Evolutionary conservation across 2,113 vertebrate genomes (phyloP).

Genomic region (Pseudorectes ferrugineus): DNA sequence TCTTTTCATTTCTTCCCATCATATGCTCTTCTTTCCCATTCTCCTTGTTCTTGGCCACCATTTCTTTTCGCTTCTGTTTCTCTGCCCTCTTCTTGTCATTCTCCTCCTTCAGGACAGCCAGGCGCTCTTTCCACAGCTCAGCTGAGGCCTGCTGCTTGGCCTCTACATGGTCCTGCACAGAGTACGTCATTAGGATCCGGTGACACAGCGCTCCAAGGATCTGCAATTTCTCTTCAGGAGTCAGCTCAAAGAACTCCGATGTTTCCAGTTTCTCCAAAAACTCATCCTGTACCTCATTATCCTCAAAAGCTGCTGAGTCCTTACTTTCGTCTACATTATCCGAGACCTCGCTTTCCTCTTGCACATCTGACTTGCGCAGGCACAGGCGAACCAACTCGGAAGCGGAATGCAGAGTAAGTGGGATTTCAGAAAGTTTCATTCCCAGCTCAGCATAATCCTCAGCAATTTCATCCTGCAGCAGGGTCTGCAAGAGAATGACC

Average conservation of each 20-base stretch:
- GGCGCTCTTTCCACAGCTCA: conserved; percentile 93
- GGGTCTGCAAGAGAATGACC: conserved; percentile 91
- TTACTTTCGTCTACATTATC: conserved; percentile 73
- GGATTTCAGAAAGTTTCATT: conserved; percentile 93
- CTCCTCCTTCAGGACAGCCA: conserved; percentile 89
- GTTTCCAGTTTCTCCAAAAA: conserved; percentile 93
- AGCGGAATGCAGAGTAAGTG: conserved; percentile 90
- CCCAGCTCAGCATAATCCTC: conserved; percentile 95
- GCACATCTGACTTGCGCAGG: conserved; percentile 85
- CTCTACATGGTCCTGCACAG: conserved; percentile 93
- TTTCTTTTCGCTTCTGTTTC: conserved; percentile 87
- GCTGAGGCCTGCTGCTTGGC: conserved; percentile 85
- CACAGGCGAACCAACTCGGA: conserved; percentile 93
- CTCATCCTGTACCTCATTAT: conserved; percentile 86
- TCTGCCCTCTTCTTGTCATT: conserved; percentile 92
- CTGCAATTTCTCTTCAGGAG: conserved; percentile 86
- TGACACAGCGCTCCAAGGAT: conserved; percentile 90
- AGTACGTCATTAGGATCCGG: conserved; percentile 96
- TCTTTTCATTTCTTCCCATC: conserved; percentile 76
- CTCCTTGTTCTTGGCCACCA: conserved; percentile 83
- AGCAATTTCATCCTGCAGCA: conserved; percentile 94
- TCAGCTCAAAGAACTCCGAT: conserved; percentile 89
- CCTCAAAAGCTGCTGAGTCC: conserved; percentile 76
- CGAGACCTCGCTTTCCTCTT: conserved; percentile 81
- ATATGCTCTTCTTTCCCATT: conserved; percentile 67